Evolutionary conservation across 2,113 vertebrate genomes (phyloP), one percentile per base, ranked within the genome.

Genomic region (Trematomus loennbergii): DNA sequence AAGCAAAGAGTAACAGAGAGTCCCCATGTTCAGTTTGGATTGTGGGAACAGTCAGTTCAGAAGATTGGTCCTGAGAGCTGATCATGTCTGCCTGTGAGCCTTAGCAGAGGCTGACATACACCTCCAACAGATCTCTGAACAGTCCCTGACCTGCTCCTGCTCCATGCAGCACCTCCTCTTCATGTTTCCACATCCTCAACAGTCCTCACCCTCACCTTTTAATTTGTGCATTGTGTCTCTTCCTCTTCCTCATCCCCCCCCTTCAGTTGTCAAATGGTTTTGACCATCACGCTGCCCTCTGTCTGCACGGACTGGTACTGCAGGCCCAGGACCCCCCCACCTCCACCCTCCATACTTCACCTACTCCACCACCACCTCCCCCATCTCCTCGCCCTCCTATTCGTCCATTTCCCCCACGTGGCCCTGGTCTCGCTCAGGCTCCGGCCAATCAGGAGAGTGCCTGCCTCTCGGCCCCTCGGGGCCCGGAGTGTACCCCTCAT

Each of bases 241-340:
- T 8, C 62, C n/a, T 69, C 66, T 90, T 55, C 79, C 49, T 86
- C 85, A 82, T 71, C 59, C 72, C 83, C 75, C 75, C 46, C 72
- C 79, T 95, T 95, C 93, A 98, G 97, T 96, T 97, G 91, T 95
- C 96, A 94, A 96, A 97, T 53, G 96, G 96, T 91, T 96, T 93
- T 92, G 96, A 96, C 93, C 96, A 96, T 92, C 88, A 81, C 90
- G 95, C 95, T 87, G 90, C 95, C 93, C 83, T 85, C 83, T 95
- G 92, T 84, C 93, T 92, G 94, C 94, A 94, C 72, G 94, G 81
- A 74, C 88, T 66, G 88, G 95, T 94, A 83, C 92, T 94, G 88
- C 96, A 82, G 69, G 61, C 95, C 70, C 90, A 93, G 94, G 92
- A 95, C 85, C 87, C 92, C 95, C 94, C 95, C 94, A 94, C 95